Evolutionary conservation across 2,888 invertebrate genomes (phyloP).

Genomic region (Teinopalpus imperialis): DNA sequence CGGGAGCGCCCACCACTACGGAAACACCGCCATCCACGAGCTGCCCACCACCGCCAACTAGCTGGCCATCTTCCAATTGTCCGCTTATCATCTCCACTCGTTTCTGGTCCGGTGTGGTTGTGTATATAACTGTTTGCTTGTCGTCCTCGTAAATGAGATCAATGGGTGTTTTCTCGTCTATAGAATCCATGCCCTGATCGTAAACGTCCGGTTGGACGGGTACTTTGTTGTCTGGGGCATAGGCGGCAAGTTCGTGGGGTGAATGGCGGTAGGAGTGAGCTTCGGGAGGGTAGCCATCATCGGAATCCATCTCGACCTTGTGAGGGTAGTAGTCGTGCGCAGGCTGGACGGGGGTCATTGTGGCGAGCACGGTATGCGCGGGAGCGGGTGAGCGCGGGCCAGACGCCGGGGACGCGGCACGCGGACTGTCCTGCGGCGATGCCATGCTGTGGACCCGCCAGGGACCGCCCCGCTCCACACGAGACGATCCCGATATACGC

Average conservation of each 20-base stretch:
- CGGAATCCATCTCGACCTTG: conserved; percentile 84
- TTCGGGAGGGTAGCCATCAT: conserved; percentile 83
- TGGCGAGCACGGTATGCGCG: conserved; percentile 89
- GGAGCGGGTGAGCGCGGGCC: conserved; percentile 84
- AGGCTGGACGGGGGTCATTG: conserved; percentile 93
- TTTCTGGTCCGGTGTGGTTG: conserved; percentile 89
- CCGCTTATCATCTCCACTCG: conserved; percentile 90
- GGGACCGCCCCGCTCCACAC: conserved; percentile 71
- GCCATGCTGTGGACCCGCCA: conserved; percentile 70
- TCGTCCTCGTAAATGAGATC: conserved; percentile 93
- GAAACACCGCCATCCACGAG: conserved; percentile 77
- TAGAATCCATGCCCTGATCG: conserved; percentile 74
- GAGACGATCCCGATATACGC: conserved; percentile 51
- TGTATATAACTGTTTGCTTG: conserved; percentile 92
- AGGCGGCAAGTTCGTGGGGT: conserved; percentile 75
- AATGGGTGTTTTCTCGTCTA: conserved; percentile 87
- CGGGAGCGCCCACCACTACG: conserved; percentile 76
- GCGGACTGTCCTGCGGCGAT: conserved; percentile 70
- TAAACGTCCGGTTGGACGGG: conserved; percentile 79
- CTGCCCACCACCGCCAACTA: conserved; percentile 74
- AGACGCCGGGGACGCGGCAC: conserved; percentile 71
- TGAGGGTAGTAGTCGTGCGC: conserved; percentile 86
- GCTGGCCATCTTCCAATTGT: conserved; percentile 82
- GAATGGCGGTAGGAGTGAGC: conserved; percentile 82
- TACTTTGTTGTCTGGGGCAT: conserved; percentile 81